phyloP scores from a whole-genome alignment of 2,888 invertebrate species.

The Esperia sulphurella region DNA sequence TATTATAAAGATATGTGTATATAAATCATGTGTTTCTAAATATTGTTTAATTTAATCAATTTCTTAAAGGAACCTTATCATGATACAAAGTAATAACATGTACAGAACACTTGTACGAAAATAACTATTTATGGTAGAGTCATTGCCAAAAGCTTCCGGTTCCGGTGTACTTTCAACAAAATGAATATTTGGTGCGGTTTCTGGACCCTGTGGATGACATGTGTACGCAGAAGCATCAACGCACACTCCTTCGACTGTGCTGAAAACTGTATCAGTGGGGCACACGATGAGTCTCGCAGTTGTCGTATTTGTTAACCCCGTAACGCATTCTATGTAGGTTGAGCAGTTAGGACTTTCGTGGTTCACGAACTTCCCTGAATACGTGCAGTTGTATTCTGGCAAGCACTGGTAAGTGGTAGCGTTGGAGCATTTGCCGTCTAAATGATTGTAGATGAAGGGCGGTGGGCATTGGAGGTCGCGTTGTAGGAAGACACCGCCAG shows the following conservation, averaged over 20 bases:
- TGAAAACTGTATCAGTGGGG: conserved; percentile 38
- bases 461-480: conserved; percentile 56
- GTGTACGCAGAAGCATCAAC: conserved; percentile 33
- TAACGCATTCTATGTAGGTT: conserved; percentile 48
- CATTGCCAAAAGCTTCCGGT: too few relatives aligned
- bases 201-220: conserved; percentile 12
- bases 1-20: too few relatives aligned
- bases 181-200: too few relatives aligned
- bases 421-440: conserved; percentile 56
- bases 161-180: too few relatives aligned
- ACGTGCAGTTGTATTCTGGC: conserved; percentile 41
- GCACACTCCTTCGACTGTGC: conserved; percentile 31
- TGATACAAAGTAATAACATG: too few relatives aligned
- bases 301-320: conserved; percentile 38
- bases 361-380: conserved; percentile 36
- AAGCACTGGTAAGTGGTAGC: conserved; percentile 52
- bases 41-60: too few relatives aligned
- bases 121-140: too few relatives aligned
- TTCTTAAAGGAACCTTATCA: too few relatives aligned
- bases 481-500: conserved; percentile 38
- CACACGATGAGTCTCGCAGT: conserved; percentile 51
- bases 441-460: conserved; percentile 53
- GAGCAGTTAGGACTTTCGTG: conserved; percentile 30
- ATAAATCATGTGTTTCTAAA: too few relatives aligned
- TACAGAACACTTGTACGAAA: too few relatives aligned